Percentiles rank a stretch among this genome's conserved stretches.
phyloP scores from a whole-genome alignment of 2,888 invertebrate species.

The Cephus pygmeus region DNA sequence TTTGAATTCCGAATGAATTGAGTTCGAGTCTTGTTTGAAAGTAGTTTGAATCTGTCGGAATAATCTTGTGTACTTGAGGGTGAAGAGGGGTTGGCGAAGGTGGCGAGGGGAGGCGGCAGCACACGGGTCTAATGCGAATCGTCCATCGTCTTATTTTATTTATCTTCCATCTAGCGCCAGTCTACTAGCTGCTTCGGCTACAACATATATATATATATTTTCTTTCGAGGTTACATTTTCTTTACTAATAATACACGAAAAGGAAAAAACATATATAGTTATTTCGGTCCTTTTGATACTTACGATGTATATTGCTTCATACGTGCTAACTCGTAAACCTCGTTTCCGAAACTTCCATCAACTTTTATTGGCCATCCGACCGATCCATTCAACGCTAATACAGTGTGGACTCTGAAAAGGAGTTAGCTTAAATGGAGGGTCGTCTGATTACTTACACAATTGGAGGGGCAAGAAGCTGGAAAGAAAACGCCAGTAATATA shows the following conservation, averaged over 20 bases:
- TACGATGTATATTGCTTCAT: not conserved
- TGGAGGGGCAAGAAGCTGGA: slow-evolving; percentile 14
- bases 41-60: slow-evolving; percentile 42
- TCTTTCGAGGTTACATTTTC: not conserved
- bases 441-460: slow-evolving; percentile 57
- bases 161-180: not conserved
- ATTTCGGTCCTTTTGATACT: not conserved
- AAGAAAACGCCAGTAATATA: not conserved
- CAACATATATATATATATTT: not conserved
- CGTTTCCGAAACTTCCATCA: not conserved
- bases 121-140: slow-evolving; percentile 16
- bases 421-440: slow-evolving; percentile 33
- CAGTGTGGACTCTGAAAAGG: not conserved
- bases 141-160: not conserved
- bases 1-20: slow-evolving; percentile 60
- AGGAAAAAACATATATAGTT: not conserved
- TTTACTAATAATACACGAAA: not conserved
- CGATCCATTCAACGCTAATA: not conserved
- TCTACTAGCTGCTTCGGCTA: not conserved
- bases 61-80: slow-evolving; percentile 16
- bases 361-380: not conserved
- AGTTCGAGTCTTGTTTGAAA: slow-evolving; percentile 47
- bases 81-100: not conserved
- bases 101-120: slow-evolving; percentile 2
- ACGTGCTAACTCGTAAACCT: not conserved